Percentiles rank a stretch among this genome's conserved stretches.
phyloP scores from a whole-genome alignment of 2,888 invertebrate species.

The Drosophila longiperda region DNA sequence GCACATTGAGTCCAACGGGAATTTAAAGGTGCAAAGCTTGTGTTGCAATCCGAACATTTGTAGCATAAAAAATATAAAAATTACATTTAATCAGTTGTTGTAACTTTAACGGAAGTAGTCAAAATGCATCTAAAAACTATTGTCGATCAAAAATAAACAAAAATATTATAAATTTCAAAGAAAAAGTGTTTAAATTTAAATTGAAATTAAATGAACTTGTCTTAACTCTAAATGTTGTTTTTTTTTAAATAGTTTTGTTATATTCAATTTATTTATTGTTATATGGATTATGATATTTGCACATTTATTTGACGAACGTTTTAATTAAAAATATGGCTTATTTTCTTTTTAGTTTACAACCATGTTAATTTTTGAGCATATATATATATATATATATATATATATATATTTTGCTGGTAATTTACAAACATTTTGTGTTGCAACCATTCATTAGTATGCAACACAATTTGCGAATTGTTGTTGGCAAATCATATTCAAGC shows the following conservation, averaged over 20 bases:
- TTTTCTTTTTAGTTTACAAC: not conserved
- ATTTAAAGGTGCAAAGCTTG: not conserved
- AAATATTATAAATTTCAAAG: no score
- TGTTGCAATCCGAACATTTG: not conserved
- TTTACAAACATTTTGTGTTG: not conserved
- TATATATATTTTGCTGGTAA: not conserved
- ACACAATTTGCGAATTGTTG: constrained; percentile 1
- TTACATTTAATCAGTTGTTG: not conserved
- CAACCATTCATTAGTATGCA: not conserved
- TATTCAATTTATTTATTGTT: not conserved
- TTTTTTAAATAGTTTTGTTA: not conserved
- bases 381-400: not conserved
- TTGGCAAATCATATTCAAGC: constrained; percentile 14
- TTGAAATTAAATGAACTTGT: not conserved
- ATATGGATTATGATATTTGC: not conserved
- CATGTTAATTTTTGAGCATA: not conserved
- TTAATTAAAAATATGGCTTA: not conserved
- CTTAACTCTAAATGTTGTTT: not conserved
- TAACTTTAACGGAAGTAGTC: not conserved
- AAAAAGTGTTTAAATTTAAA: no score
- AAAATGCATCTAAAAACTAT: not conserved
- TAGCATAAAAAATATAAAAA: not conserved
- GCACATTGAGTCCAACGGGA: not conserved
- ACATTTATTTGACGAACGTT: not conserved
- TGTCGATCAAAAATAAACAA: not conserved